Base-by-base conservation (phyloP, 2,888 invertebrate genomes). In the Acanthosepion pharaonis region DNA sequence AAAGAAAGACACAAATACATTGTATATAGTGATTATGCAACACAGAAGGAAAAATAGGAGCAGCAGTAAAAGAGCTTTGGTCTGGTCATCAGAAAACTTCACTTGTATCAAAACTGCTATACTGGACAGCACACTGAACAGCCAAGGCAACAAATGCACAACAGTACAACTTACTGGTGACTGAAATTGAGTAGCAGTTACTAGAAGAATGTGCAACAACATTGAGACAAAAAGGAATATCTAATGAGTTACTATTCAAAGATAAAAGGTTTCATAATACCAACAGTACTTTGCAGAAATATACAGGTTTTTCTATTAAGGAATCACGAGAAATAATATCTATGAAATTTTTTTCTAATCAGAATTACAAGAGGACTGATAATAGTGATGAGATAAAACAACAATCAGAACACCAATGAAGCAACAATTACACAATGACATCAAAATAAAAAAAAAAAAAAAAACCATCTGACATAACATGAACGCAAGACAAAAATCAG, bases 401-500 rank as follows among this genome's bases (percentile, higher is more conserved):
- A n/a, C 15, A 15, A 11, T 11, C 9, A 15, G 33, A 78, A 9
- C 78, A 78, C 15, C n/a, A 78, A 78, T 78, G 23, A 78, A 33
- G 1, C 78, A 78, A 78, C 78, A 78, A 78, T n/a, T n/a, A 78
- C 78, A 78, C n/a, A 78, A n/a, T n/a, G 15, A 78, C 78, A 78
- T 11, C 33, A 78, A 78, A 78, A 78, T n/a, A 28, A n/a, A 28
- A 64, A 25, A 28, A 64, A 64, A 28, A 64, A 64, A 64, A 78
- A 78, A n/a, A n/a, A n/a, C n/a, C 78, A 78, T 78, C n/a, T n/a
- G 78, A 78, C 78, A n/a, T 78, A 78, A 78, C 78, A 78, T 78
- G 78, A 78, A 78, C 78, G 33, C 11, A n/a, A 78, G 18, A 78
- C 78, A 78, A 78, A 78, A 78, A 28, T 8, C 6, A 25, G 25